These are phyloP conservation scores for Leucopsar rothschildi DNA, from an alignment of 2,113 vertebrate genomes.

Conservation along the genomic window DNA sequence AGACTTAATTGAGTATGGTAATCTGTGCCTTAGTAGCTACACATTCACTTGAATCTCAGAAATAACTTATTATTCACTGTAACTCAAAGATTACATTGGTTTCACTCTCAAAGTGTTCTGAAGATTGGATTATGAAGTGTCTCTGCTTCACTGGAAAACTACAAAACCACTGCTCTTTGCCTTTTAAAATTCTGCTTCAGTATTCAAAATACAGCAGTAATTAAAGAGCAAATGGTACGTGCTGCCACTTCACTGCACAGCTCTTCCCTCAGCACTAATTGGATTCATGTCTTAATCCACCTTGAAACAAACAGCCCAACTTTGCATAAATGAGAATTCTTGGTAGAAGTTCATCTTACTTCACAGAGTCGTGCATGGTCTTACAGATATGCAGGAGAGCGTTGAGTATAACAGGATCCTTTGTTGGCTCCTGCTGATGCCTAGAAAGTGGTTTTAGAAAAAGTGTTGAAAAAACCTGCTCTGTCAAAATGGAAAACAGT, in stretches of 20 bases:
- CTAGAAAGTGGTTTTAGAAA: slow-evolving; percentile 62
- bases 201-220: not conserved
- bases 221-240: not conserved
- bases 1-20: not conserved
- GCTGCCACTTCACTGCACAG: not conserved
- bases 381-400: slow-evolving; percentile 95
- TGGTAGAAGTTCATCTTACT: slow-evolving; percentile 75
- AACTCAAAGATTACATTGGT: not conserved
- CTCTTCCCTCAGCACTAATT: slow-evolving; percentile 2
- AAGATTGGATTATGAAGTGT: not conserved
- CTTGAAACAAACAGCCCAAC: not conserved
- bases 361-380: slow-evolving; percentile 98
- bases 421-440: slow-evolving; percentile 90
- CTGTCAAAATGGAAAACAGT: not conserved
- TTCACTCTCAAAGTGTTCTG: not conserved
- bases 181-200: not conserved
- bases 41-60: not conserved
- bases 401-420: slow-evolving; percentile 96
- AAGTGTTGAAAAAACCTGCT: not conserved
- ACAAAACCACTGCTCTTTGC: not conserved
- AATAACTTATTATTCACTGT: not conserved
- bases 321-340: not conserved
- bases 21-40: not conserved
- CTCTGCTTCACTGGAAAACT: not conserved
- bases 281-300: slow-evolving; percentile 21